A percentile compares a stretch with the other conserved stretches of the same genome.
phyloP scores from a whole-genome alignment of 2,797 vertebrate species.

The Diplodus puntazzo region DNA sequence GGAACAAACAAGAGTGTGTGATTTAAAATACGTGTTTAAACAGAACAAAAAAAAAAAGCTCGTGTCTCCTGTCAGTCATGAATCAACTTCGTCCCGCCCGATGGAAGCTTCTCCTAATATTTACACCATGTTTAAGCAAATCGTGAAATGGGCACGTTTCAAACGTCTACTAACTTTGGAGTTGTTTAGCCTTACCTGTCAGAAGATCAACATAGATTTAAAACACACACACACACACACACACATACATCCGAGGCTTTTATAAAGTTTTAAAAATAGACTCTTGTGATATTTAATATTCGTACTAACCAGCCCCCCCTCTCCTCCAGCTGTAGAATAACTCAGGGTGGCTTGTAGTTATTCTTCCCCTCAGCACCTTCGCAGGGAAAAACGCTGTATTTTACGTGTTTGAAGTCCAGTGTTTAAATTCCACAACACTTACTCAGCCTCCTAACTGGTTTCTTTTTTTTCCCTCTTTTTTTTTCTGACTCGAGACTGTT shows the following conservation, averaged over 20 bases:
- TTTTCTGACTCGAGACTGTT: conserved; percentile 64
- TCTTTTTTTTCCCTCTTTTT: conserved; percentile 15
- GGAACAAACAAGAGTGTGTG: conserved; percentile 46
- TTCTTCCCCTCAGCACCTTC: conserved; percentile 17
- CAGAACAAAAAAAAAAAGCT: conserved; percentile 41
- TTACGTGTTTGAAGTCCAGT: conserved; percentile 44
- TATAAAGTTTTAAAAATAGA: conserved; percentile 9
- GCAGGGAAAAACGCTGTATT: conserved; percentile 22
- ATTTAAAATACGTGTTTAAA: conserved; percentile 43
- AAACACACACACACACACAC: neutral
- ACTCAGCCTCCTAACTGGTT: conserved; percentile 62
- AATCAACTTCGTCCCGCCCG: conserved; percentile 26
- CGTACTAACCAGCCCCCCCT: neutral
- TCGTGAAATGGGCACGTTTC: too few species aligned
- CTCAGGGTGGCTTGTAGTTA: conserved; percentile 9
- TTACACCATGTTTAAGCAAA: neutral
- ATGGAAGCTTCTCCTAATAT: conserved; percentile 33
- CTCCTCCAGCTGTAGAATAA: neutral
- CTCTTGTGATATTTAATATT: neutral
- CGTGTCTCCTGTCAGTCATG: conserved; percentile 33
- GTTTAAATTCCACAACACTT: conserved; percentile 70
- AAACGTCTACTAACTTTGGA: neutral
- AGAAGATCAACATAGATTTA: conserved; percentile 1
- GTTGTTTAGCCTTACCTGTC: conserved; percentile 19
- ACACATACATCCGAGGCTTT: neutral